Percentiles rank a stretch among this genome's conserved stretches.
These are phyloP conservation scores for Dyspetes luteomarginatus DNA, from an alignment of 2,888 invertebrate genomes.

Conservation along the genomic window DNA sequence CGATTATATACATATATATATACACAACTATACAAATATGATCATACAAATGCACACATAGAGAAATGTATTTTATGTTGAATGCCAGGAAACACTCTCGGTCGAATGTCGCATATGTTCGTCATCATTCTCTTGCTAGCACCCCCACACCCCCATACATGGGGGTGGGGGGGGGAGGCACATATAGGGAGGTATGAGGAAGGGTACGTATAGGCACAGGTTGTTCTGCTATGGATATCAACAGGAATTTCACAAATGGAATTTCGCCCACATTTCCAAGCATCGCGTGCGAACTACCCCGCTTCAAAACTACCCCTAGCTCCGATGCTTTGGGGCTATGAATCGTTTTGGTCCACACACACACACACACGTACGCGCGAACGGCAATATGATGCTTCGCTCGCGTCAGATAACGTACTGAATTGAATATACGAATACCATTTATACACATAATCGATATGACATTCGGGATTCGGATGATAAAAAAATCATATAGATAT, in stretches of 20 bases:
- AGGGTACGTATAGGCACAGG: conserved; percentile 20
- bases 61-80: not conserved
- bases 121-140: conserved; percentile 12
- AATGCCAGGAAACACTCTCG: not conserved
- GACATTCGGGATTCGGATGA: too few relatives aligned
- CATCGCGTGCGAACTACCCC: not conserved
- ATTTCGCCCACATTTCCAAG: conserved; percentile 60
- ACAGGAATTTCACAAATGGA: conserved; percentile 68
- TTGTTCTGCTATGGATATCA: conserved; percentile 48
- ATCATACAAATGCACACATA: too few relatives aligned
- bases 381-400: conserved; percentile 18
- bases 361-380: too few relatives aligned
- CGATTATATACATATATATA: too few relatives aligned
- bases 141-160: not conserved
- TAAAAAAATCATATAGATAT: too few relatives aligned
- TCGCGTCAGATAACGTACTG: conserved; percentile 35
- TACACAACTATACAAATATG: too few relatives aligned
- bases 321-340: conserved; percentile 26
- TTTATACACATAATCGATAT: too few relatives aligned
- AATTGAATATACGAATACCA: too few relatives aligned
- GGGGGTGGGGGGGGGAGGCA: not conserved
- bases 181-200: not conserved
- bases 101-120: not conserved
- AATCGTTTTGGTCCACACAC: conserved; percentile 38
- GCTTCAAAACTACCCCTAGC: conserved; percentile 37